Evolutionary conservation across 2,888 invertebrate species (phyloP), one percentile per base, ranked within the genome.

Genomic region (Zaprionus bogoriensis): DNA sequence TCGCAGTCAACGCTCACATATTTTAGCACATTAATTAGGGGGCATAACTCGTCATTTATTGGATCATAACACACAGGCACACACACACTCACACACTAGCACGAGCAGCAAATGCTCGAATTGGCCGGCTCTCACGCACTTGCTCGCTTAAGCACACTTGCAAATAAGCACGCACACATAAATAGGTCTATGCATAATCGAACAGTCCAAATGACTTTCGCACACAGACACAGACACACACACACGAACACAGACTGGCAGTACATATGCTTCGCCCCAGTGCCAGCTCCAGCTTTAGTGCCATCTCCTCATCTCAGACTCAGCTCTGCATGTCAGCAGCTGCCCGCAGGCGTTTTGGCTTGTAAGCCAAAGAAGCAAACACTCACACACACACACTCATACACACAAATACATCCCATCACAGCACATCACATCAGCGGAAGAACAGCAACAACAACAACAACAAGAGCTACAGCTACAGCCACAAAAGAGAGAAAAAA

Each of bases 31-130:
- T 84, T 80, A 82, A 81, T 80, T 84, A 75, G 67, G 67, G 52
- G 58, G 61, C 79, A 84, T 84, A 78, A 78, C 82, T 82, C 67
- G 69, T 65, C 79, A 81, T 84, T 72, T 84, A 84, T 84, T 72
- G 79, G 76, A 22, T 57, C 69, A 63, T 60, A 75, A 64, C 67
- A 62, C 61, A 60, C 48, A 25, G 44, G 36, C 41, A 20, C 28
- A 52, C 42, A 32, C 52, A 32, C 23, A 23, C 52, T 19, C 9
- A 22, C 22, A 28, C 45, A 22, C 19, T n/a, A n/a, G 6, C 12
- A 27, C 22, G 12, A 12, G 14, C 5, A 28, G 53, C 65, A 64
- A 66, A 75, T 69, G 27, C 30, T 30, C 12, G 19, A 36, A 68
- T 64, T 69, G 67, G 55, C 20, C 38, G 23, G 36, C 65, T 42